phyloP scores from a whole-genome alignment of 2,888 invertebrate species.

The Drosophila infuscata region DNA sequence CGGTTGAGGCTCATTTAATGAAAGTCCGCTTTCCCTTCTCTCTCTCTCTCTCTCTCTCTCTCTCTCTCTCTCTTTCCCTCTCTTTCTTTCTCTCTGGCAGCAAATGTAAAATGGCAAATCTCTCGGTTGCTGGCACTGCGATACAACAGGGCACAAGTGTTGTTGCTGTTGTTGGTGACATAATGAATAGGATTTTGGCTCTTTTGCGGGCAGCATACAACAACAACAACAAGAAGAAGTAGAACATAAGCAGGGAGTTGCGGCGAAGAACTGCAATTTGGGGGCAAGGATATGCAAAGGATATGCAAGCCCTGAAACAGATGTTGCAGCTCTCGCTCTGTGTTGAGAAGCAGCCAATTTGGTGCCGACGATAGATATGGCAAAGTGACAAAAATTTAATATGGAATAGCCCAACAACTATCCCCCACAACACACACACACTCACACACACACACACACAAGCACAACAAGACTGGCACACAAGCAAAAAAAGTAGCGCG shows the following conservation, averaged over 20 bases:
- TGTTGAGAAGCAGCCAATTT: constrained; percentile 25
- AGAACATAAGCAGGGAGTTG: not conserved
- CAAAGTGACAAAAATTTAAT: constrained; percentile 83
- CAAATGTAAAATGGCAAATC: constrained; percentile 61
- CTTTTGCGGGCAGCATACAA: constrained; percentile 62
- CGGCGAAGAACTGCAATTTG: constrained; percentile 61
- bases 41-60: not conserved
- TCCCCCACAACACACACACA: not conserved
- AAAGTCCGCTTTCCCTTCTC: constrained; percentile 21
- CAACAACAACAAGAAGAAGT: constrained; percentile 42
- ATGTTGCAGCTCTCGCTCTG: constrained; percentile 72
- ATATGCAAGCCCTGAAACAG: constrained; percentile 74
- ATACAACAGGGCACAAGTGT: constrained; percentile 44
- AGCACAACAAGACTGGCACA: constrained; percentile 9
- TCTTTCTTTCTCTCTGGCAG: not conserved
- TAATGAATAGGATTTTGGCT: constrained; percentile 77
- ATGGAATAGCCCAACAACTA: constrained; percentile 52
- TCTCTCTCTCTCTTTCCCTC: not conserved
- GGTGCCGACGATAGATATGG: constrained; percentile 68
- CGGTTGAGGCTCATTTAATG: constrained; percentile 68
- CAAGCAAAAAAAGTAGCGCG: constrained; percentile 58
- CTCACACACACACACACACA: not conserved
- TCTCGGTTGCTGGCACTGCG: constrained; percentile 34
- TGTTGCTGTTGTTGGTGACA: constrained; percentile 61
- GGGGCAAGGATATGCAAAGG: constrained; percentile 74